These are phyloP conservation scores for Patiria pectinifera DNA, from an alignment of 53 echinoderm and acorn worm genomes.

Conservation along the genomic window DNA sequence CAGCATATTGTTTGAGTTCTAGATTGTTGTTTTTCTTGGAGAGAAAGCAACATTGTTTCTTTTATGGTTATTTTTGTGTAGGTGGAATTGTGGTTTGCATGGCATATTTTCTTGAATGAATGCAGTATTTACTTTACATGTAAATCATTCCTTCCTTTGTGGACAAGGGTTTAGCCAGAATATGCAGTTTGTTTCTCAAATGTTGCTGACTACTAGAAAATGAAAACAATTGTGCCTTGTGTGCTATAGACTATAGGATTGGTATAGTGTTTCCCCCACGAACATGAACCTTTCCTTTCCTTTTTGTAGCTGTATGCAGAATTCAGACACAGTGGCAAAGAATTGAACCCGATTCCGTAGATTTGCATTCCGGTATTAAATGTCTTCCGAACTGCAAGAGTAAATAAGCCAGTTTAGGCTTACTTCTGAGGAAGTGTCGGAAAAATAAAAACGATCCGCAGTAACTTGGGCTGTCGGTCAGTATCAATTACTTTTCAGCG, in stretches of 20 bases:
- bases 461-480: neutral
- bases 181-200: neutral
- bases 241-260: neutral
- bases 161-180: no score
- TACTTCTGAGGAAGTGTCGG: neutral
- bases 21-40: neutral
- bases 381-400: constrained; percentile 21
- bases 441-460: constrained; percentile 25
- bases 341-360: constrained; percentile 16
- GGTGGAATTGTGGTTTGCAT: no score
- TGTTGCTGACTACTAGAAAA: neutral
- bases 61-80: neutral
- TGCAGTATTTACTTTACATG: no score
- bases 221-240: neutral
- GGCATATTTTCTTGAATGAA: no score
- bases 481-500: constrained; percentile 32
- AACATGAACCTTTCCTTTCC: neutral
- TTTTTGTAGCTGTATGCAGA: neutral
- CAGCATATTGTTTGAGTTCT: neutral
- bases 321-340: neutral
- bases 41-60: neutral
- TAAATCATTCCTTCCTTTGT: no score
- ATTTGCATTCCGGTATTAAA: constrained; percentile 10
- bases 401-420: constrained; percentile 36
- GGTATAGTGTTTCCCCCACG: constrained; percentile 13